Percentiles rank a stretch among this genome's conserved stretches.
Evolutionary conservation across 1,140 invertebrate genomes (phyloP).

Genomic region (Drosophila grimshawi): DNA sequence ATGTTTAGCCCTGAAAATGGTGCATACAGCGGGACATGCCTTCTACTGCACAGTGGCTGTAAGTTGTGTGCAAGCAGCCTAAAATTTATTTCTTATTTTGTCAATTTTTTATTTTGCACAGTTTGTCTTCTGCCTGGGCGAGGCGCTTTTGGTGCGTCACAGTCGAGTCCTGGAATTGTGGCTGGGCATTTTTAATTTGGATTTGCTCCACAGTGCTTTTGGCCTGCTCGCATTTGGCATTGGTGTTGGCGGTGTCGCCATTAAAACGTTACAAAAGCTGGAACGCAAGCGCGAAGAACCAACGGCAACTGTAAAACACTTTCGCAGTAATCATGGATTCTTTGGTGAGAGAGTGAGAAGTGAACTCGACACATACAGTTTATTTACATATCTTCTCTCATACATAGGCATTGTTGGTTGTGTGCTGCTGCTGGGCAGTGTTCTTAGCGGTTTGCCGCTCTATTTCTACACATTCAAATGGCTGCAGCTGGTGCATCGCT

Average conservation of each 20-base stretch:
- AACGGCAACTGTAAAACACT: conserved; percentile 56
- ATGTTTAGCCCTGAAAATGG: conserved; percentile 69
- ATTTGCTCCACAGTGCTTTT: conserved; percentile 56
- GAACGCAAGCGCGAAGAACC: conserved; percentile 70
- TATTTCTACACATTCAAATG: conserved; percentile 45
- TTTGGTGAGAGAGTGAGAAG: conserved; percentile 44
- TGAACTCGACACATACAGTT: conserved; percentile 6
- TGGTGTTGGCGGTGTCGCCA: conserved; percentile 57
- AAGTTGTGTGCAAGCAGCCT: conserved; percentile 29
- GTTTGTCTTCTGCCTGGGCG: conserved; percentile 76
- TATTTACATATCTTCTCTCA: conserved; percentile 40
- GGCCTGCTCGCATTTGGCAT: conserved; percentile 54
- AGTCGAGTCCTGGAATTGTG: conserved; percentile 42
- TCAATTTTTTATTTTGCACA: conserved; percentile 16
- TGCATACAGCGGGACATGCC: conserved; percentile 74
- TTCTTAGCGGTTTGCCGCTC: conserved; percentile 50
- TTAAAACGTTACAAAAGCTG: conserved; percentile 65
- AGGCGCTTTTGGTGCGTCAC: conserved; percentile 69
- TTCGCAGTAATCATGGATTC: conserved; percentile 67
- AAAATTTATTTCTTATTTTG: neutral
- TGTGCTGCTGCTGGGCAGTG: conserved; percentile 54
- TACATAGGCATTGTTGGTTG: conserved; percentile 62
- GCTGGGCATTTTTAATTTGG: conserved; percentile 44
- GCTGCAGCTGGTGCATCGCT: conserved; percentile 61
- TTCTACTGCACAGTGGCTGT: conserved; percentile 80